Conservation (phyloP, 2,113 vertebrate species). For the Dicerorhinus sumatrensis region DNA sequence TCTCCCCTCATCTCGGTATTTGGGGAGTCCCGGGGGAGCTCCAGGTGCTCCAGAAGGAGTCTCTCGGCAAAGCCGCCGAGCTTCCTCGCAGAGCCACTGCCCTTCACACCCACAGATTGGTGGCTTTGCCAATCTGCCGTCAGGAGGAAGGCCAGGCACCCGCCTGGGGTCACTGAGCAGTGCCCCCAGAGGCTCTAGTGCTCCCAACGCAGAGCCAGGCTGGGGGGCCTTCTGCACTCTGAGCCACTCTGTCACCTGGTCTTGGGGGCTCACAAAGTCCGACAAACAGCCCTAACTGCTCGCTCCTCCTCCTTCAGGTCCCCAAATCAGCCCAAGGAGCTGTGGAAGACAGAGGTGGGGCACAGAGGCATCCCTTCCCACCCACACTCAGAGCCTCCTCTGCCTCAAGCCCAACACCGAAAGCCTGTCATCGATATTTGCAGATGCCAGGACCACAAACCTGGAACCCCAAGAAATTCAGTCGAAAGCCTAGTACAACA, state of each 20-base stretch:
- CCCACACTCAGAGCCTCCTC: neutral
- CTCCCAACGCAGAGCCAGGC: too few species aligned
- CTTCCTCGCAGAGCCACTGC: neutral
- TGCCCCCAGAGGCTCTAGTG: neutral
- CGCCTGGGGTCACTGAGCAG: neutral
- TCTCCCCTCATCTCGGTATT: accelerated
- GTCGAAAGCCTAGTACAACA: neutral
- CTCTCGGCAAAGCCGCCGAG: neutral
- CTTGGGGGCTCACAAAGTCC: neutral
- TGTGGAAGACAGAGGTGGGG: accelerated
- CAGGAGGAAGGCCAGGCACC: neutral
- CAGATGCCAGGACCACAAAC: neutral
- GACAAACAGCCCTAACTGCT: neutral
- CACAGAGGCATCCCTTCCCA: accelerated
- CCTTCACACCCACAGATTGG: neutral
- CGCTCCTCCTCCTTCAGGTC: neutral
- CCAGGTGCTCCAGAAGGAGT: neutral
- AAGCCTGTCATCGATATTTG: too few species aligned
- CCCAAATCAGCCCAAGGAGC: neutral
- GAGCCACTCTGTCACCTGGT: neutral
- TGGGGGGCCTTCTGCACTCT: neutral
- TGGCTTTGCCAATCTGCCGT: neutral
- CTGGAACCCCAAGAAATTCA: neutral
- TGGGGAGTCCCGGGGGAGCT: neutral
- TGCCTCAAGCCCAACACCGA: neutral